Percentiles rank a stretch among this genome's conserved stretches.
Evolutionary conservation across 2,888 invertebrate species (phyloP).

Genomic region (Thyatira batis): DNA sequence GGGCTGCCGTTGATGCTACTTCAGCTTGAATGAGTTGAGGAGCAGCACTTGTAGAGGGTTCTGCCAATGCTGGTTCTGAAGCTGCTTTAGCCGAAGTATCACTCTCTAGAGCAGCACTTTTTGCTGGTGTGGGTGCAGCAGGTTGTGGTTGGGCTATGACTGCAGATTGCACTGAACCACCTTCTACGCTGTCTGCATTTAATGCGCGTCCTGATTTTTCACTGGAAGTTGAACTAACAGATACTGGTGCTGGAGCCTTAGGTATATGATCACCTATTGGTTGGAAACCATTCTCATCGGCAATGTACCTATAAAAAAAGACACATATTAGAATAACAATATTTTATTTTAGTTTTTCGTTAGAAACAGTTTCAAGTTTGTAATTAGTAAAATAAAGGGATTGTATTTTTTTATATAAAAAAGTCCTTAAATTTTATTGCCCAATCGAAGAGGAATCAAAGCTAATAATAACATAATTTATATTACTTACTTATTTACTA

Average conservation of each 20-base stretch:
- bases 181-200: conserved; percentile 35
- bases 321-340: no score
- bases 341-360: no score
- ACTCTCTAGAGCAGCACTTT: neutral
- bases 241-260: conserved; percentile 37
- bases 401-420: no score
- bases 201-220: conserved; percentile 51
- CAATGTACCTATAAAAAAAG: conserved; percentile 78
- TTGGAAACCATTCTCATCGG: conserved; percentile 88
- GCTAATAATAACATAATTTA: no score
- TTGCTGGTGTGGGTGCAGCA: neutral
- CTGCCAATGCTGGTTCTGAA: neutral
- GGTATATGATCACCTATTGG: conserved; percentile 86
- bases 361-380: no score
- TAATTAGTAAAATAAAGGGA: no score
- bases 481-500: no score
- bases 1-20: neutral
- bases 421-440: no score
- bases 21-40: conserved; percentile 4
- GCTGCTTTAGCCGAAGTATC: conserved; percentile 1
- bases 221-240: conserved; percentile 24
- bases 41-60: neutral
- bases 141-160: conserved; percentile 12
- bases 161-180: conserved; percentile 34
- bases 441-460: no score